Evolutionary conservation across 2,113 vertebrate species (phyloP).

Genomic region (Solenodon paradoxus): DNA sequence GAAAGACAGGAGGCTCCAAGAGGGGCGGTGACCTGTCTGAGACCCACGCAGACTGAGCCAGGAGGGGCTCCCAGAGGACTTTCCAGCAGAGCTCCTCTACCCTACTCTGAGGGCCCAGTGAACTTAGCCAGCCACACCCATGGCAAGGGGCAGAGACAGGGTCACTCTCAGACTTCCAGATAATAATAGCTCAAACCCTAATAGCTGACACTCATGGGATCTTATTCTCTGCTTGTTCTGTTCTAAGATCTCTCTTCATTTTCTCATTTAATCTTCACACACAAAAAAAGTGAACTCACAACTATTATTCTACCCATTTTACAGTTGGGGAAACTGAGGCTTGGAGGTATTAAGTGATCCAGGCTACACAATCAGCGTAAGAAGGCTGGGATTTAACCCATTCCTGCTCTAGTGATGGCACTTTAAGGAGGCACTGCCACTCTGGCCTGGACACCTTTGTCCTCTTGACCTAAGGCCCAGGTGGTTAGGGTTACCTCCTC

Average conservation of each 20-base stretch:
- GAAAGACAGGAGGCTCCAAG: neutral
- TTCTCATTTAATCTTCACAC: neutral
- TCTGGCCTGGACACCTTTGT: neutral
- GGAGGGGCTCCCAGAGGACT: neutral
- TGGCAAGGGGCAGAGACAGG: neutral
- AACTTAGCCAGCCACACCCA: neutral
- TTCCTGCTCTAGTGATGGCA: no score
- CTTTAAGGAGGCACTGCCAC: neutral
- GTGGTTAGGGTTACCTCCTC: neutral
- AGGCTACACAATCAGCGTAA: neutral
- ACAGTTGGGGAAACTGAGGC: neutral
- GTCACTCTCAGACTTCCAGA: neutral
- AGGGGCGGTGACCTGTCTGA: neutral
- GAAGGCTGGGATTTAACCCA: neutral
- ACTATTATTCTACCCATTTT: neutral
- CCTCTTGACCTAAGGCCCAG: neutral
- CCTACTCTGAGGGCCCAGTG: accelerated
- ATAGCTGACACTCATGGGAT: accelerated
- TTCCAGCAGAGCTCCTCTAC: neutral
- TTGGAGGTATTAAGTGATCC: no score
- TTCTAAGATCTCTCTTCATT: neutral
- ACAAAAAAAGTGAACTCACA: no score
- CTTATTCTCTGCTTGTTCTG: neutral
- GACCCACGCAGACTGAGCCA: neutral
- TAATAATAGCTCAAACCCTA: neutral